phyloP scores from a whole-genome alignment of 2,113 vertebrate species.

The Accipiter virgatus region DNA sequence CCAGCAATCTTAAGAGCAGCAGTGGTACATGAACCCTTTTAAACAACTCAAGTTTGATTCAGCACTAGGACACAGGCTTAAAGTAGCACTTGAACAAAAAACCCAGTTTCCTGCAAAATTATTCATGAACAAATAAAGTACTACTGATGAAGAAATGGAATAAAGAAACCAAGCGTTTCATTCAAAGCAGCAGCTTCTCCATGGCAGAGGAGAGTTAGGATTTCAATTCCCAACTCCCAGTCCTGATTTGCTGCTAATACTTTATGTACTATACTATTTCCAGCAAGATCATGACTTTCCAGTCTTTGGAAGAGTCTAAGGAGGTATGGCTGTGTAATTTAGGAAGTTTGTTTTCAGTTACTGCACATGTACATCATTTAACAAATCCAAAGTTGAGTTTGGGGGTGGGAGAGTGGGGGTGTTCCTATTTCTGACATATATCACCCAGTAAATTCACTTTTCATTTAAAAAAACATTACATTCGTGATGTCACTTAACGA shows the following conservation, averaged over 20 bases:
- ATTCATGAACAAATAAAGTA: background rate
- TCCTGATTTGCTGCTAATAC: background rate
- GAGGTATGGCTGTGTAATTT: background rate
- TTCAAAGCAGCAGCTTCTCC: background rate
- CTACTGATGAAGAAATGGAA: background rate
- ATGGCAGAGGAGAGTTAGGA: background rate
- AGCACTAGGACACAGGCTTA: background rate
- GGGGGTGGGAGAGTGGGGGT: too few relatives aligned
- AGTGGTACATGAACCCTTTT: background rate
- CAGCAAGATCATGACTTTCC: background rate
- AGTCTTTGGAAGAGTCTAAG: background rate
- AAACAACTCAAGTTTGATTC: background rate
- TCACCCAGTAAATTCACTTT: background rate
- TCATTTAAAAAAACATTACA: background rate
- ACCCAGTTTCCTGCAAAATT: background rate
- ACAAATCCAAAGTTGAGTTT: background rate
- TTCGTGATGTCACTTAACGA: background rate
- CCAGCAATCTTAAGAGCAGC: background rate
- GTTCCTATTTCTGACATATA: background rate
- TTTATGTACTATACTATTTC: background rate
- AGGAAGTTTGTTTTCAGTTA: background rate
- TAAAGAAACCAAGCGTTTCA: background rate
- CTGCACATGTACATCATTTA: background rate
- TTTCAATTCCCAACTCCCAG: background rate
- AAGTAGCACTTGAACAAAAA: background rate